Percentiles rank a stretch among this genome's conserved stretches.
These are phyloP conservation scores for Typhlichthys eigenmanni DNA, from an alignment of 2,797 vertebrate species.

Conservation along the genomic window DNA sequence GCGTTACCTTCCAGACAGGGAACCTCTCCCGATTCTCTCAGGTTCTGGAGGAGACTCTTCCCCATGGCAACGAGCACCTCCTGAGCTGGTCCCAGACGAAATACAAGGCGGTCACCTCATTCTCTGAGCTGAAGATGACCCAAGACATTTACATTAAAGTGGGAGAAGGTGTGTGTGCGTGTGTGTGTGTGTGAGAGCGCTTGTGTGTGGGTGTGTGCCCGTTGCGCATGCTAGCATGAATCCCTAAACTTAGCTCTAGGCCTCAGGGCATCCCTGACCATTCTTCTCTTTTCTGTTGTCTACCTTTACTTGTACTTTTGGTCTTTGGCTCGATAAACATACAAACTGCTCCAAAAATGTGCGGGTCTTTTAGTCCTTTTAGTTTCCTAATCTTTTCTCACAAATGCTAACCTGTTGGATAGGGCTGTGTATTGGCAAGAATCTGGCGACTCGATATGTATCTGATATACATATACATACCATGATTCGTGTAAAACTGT, in stretches of 20 bases:
- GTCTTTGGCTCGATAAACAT: slow-evolving; percentile 37
- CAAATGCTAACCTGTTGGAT: slow-evolving; percentile 9
- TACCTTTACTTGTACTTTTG: slow-evolving; percentile 50
- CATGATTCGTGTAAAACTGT: too few species aligned
- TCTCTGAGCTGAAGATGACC: slow-evolving; percentile 92
- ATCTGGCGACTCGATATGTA: too few species aligned
- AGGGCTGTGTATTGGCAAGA: too few species aligned
- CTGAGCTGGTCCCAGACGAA: slow-evolving; percentile 88
- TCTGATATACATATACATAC: too few species aligned
- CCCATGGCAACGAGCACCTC: slow-evolving; percentile 88
- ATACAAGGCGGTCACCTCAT: slow-evolving; percentile 93
- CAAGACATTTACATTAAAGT: slow-evolving; percentile 96
- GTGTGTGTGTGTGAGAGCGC: too few species aligned
- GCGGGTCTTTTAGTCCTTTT: too few species aligned
- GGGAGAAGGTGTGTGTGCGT: slow-evolving; percentile 87
- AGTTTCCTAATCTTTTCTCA: slow-evolving; percentile 3
- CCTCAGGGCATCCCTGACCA: slow-evolving; percentile 31
- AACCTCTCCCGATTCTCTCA: slow-evolving; percentile 84
- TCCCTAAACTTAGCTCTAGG: slow-evolving; percentile 48
- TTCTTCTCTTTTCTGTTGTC: slow-evolving; percentile 29
- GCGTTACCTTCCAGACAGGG: slow-evolving; percentile 81
- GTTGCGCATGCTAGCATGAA: slow-evolving; percentile 21
- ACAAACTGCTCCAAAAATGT: neutral
- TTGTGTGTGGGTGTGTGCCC: too few species aligned
- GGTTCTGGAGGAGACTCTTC: slow-evolving; percentile 78